Evolutionary conservation across 1,140 invertebrate species (phyloP).

Genomic region (Drosophila nigrodunni): DNA sequence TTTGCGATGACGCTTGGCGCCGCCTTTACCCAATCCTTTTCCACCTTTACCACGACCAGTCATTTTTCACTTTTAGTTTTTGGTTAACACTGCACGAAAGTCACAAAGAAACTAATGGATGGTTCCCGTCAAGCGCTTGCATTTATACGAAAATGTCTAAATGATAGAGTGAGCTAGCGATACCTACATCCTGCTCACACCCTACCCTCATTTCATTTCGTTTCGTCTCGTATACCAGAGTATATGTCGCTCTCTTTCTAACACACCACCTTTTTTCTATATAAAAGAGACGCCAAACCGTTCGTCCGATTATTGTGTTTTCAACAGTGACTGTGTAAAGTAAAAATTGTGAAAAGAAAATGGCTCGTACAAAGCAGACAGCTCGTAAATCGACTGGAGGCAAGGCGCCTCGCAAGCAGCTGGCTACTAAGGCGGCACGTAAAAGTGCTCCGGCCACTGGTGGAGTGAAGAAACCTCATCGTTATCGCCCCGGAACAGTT

Average conservation of each 20-base stretch:
- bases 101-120: slow-evolving; percentile 13
- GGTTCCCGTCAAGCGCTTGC: background rate
- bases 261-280: background rate
- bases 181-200: background rate
- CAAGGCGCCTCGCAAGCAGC: slow-evolving; percentile 6
- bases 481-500: background rate
- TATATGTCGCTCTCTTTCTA: too few species aligned
- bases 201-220: background rate
- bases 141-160: background rate
- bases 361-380: slow-evolving; percentile 92
- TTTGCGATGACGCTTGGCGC: slow-evolving; percentile 89
- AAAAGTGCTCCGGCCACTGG: slow-evolving; percentile 1
- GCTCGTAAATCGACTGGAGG: slow-evolving; percentile 84
- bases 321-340: slow-evolving; percentile 10
- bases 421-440: slow-evolving; percentile 1
- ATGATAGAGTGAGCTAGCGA: background rate
- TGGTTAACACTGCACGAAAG: slow-evolving; percentile 21
- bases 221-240: too few species aligned
- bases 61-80: slow-evolving; percentile 82
- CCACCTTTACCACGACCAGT: slow-evolving; percentile 88
- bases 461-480: slow-evolving; percentile 85
- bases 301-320: slow-evolving; percentile 1
- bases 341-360: slow-evolving; percentile 26
- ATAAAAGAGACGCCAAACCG: background rate
- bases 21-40: slow-evolving; percentile 88